Percentiles rank a stretch among this genome's conserved stretches.
Conservation (phyloP, 2,888 invertebrate species). For the Suillia variegata region DNA sequence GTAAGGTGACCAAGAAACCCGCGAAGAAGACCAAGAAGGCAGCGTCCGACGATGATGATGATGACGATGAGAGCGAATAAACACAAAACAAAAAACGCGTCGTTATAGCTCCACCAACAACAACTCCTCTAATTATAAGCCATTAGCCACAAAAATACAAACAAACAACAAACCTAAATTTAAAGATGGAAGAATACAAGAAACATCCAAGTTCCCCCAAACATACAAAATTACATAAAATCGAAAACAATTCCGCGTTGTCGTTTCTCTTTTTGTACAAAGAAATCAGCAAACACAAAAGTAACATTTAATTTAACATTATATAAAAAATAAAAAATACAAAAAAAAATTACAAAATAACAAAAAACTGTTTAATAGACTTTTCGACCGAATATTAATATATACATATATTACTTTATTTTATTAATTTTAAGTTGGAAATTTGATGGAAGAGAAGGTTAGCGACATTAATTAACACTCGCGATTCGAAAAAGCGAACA, state of each 20-base stretch:
- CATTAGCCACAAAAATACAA: slow-evolving; percentile 23
- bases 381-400: slow-evolving; percentile 19
- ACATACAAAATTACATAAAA: too few species aligned
- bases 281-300: too few species aligned
- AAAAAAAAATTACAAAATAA: slow-evolving; percentile 8
- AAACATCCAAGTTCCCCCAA: not conserved
- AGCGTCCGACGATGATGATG: slow-evolving; percentile 68
- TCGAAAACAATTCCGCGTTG: too few species aligned
- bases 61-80: slow-evolving; percentile 72
- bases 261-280: too few species aligned
- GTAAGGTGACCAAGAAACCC: slow-evolving; percentile 61
- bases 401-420: too few species aligned
- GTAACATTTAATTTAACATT: not conserved
- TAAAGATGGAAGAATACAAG: slow-evolving; percentile 7
- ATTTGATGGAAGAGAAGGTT: not conserved
- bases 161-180: slow-evolving; percentile 16
- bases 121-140: not conserved
- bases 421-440: slow-evolving; percentile 17
- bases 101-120: not conserved
- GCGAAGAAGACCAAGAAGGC: slow-evolving; percentile 67
- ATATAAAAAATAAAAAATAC: not conserved
- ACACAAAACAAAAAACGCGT: slow-evolving; percentile 14
- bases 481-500: too few species aligned
- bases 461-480: too few species aligned
- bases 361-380: slow-evolving; percentile 8